These are phyloP conservation scores for Fulmarus glacialis DNA, from an alignment of 2,113 vertebrate species.

Conservation along the genomic window DNA sequence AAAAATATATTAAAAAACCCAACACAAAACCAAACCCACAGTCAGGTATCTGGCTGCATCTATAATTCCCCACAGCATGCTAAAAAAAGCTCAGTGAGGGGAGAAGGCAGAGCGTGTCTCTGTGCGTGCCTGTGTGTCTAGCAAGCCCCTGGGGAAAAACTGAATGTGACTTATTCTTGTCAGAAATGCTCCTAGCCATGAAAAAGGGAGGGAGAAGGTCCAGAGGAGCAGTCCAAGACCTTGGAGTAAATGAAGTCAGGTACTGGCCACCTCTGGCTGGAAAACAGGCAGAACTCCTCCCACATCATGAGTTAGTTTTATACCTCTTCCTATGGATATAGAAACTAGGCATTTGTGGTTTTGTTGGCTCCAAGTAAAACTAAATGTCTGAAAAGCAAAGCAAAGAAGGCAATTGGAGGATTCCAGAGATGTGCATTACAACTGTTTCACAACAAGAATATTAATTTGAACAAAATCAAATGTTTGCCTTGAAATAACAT, in stretches of 20 bases:
- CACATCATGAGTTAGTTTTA: neutral
- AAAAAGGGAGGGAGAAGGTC: neutral
- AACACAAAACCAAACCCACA: neutral
- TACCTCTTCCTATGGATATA: accelerated
- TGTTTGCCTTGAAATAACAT: neutral
- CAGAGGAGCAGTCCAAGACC: neutral
- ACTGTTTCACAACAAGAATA: neutral
- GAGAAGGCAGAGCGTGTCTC: neutral
- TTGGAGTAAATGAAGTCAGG: neutral
- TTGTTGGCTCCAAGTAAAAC: neutral
- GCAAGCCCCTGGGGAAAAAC: neutral
- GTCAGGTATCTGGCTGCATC: neutral
- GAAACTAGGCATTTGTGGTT: neutral
- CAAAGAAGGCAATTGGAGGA: neutral
- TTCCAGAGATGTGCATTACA: neutral
- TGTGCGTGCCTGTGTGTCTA: neutral
- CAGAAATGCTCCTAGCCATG: neutral
- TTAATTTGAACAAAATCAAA: neutral
- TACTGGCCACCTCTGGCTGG: neutral
- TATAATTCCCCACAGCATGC: neutral
- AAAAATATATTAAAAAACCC: neutral
- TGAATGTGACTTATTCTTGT: neutral
- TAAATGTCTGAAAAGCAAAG: neutral
- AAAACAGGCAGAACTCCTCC: neutral
- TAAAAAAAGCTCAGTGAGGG: neutral